phyloP scores from a whole-genome alignment of 37 sponge, comb jelly and placozoan species.

The Diacarnus erythraeanus region DNA sequence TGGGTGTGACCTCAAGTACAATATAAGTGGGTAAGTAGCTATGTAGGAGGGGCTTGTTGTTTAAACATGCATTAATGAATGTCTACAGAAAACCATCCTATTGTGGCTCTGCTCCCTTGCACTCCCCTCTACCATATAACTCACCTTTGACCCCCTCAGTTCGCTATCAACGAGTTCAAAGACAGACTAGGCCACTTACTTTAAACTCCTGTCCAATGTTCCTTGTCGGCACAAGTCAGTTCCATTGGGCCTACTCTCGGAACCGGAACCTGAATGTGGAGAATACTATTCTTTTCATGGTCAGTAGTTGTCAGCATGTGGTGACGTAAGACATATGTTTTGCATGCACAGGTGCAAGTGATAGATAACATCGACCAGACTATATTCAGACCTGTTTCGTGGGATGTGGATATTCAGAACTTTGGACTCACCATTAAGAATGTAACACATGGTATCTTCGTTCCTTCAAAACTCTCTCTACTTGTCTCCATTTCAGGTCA shows the following conservation, averaged over 20 bases:
- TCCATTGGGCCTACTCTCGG: conserved; percentile 1
- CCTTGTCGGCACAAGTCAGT: conserved; percentile 29
- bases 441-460: conserved; percentile 1
- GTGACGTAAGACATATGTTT: no score
- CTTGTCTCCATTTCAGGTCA: not conserved
- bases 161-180: not conserved
- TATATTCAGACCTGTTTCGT: conserved; percentile 11
- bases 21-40: conserved; percentile 15
- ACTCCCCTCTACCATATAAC: not conserved
- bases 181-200: not conserved
- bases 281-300: conserved; percentile 24
- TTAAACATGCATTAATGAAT: no score
- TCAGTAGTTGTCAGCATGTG: not conserved
- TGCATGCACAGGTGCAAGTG: conserved; percentile 5
- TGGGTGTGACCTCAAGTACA: conserved; percentile 44
- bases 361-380: conserved; percentile 5
- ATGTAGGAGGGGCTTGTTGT: no score
- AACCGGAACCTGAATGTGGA: not conserved
- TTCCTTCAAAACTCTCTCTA: not conserved
- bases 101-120: not conserved
- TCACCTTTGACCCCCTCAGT: no score
- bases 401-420: not conserved
- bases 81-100: not conserved
- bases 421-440: conserved; percentile 26
- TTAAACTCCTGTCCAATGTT: conserved; percentile 31